These are phyloP conservation scores for Acanthisitta chloris DNA, from an alignment of 2,113 vertebrate species.

Conservation along the genomic window DNA sequence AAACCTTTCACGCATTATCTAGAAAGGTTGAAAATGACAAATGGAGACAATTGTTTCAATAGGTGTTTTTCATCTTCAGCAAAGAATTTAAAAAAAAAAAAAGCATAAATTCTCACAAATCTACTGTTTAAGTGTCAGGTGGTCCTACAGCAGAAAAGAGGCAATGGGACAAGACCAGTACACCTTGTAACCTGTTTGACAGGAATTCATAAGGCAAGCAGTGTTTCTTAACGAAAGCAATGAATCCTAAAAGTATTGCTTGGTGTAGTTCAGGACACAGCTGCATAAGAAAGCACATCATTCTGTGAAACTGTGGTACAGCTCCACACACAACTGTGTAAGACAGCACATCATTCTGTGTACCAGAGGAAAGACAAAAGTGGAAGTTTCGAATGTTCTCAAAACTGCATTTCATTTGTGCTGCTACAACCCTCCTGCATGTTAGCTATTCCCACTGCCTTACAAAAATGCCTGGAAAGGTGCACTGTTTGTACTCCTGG, in stretches of 20 bases:
- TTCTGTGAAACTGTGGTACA: background rate
- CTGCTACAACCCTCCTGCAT: background rate
- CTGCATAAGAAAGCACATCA: background rate
- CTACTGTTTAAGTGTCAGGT: background rate
- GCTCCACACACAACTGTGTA: background rate
- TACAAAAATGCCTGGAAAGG: background rate
- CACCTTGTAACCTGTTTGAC: background rate
- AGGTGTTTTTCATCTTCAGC: background rate
- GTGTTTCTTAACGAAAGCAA: background rate
- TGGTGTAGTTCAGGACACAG: background rate
- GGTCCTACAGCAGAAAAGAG: background rate
- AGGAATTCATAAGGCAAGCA: background rate
- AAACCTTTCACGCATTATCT: background rate
- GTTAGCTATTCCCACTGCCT: background rate
- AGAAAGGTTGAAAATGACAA: background rate
- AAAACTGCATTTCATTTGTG: accelerated
- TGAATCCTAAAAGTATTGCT: background rate
- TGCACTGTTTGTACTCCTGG: background rate
- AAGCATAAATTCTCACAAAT: background rate
- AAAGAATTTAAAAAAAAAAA: background rate
- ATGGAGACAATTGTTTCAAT: background rate
- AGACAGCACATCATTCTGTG: background rate
- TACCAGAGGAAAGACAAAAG: background rate
- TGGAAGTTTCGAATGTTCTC: background rate
- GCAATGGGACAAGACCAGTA: background rate